phyloP scores from a whole-genome alignment of 2,888 invertebrate species.

The Noctua janthina region DNA sequence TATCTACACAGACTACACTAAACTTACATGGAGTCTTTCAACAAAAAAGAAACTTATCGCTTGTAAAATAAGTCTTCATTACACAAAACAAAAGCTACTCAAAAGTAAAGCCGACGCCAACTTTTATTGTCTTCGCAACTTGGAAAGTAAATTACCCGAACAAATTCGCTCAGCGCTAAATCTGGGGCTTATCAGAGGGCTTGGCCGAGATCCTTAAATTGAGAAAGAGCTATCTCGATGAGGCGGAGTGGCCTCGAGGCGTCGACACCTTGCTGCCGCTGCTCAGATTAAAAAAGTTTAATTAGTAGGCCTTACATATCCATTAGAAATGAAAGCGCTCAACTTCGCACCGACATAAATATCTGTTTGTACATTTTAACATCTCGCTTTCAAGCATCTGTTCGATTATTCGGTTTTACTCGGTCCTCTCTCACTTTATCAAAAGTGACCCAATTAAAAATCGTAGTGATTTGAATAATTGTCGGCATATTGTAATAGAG shows the following conservation, averaged over 20 bases:
- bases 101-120: slow-evolving; percentile 81
- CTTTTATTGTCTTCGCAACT: slow-evolving; percentile 89
- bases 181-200: slow-evolving; percentile 87
- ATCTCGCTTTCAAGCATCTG: slow-evolving; percentile 3
- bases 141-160: slow-evolving; percentile 88
- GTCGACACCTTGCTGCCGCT: slow-evolving; percentile 82
- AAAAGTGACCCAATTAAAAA: slow-evolving; percentile 69
- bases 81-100: slow-evolving; percentile 82
- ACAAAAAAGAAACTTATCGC: slow-evolving; percentile 69
- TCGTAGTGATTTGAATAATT: slow-evolving; percentile 67
- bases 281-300: slow-evolving; percentile 86
- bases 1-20: slow-evolving; percentile 36
- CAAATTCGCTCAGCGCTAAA: slow-evolving; percentile 89
- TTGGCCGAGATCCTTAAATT: slow-evolving; percentile 85
- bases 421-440: slow-evolving; percentile 31
- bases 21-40: slow-evolving; percentile 47
- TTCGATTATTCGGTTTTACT: slow-evolving; percentile 20
- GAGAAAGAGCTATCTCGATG: slow-evolving; percentile 86
- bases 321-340: slow-evolving; percentile 67
- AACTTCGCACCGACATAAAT: slow-evolving; percentile 48
- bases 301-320: slow-evolving; percentile 80
- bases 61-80: slow-evolving; percentile 82
- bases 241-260: slow-evolving; percentile 80
- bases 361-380: slow-evolving; percentile 36
- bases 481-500: slow-evolving; percentile 62